Base-by-base conservation (phyloP, 2,888 invertebrate genomes). In the Amphipyra berbera region DNA sequence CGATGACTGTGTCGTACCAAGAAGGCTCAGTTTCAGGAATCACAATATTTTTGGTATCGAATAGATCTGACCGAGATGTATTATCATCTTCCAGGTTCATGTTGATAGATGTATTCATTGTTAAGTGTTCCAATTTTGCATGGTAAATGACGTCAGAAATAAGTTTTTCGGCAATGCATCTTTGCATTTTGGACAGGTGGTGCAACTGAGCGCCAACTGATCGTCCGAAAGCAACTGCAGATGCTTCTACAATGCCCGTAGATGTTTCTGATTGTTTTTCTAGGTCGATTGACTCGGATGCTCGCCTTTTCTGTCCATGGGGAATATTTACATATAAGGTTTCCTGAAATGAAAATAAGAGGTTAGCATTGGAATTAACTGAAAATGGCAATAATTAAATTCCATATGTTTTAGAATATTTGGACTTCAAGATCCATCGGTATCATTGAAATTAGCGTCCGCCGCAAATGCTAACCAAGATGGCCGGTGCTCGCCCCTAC, bases 121-220 rank as follows among this genome's bases (percentile, higher is more conserved):
- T 15, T 6, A 68, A 30, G 0, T 68, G 44, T 0, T 73, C 68
- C 73, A 68, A 42, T 33, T 68, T 68, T 38, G 41, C 68, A 9
- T 68, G 46, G 35, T 74, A 78, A 1, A 75, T 69, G n/a, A 75
- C 66, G 10, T 75, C 78, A 13, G 78, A 65, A 9, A 75, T 75
- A 8, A 78, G 62, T 61, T 75, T 75, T 49, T 75, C 75, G 8
- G 71, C 65, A 3, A 78, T 68, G 30, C 66, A 78, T 37, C 78
- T 57, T n/a, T 68, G 68, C 41, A 49, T 45, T 45, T 73, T 73
- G 15, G 52, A 46, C 27, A 68, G 15, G 2, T 68, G 45, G 13
- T 68, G 73, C 15, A 68, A 30, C 9, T 68, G 68, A 12, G 68
- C 68, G 3, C 68, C 68, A 6, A 68, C 53, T 42, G 68, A 68